These are phyloP conservation scores for Cromileptes altivelis DNA, from an alignment of 2,113 vertebrate species.

Conservation along the genomic window DNA sequence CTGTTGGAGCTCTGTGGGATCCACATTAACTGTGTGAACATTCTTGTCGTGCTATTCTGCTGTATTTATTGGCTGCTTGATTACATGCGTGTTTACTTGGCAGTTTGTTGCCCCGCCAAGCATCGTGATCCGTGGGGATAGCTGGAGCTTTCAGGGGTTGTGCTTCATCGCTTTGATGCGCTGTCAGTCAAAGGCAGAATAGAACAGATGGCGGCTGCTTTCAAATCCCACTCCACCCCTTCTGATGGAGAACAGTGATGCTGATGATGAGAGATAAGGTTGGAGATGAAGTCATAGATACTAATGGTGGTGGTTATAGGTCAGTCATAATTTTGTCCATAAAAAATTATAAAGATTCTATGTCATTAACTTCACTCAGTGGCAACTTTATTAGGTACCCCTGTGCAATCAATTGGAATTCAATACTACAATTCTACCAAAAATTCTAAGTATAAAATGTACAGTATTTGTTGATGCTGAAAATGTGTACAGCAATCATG, in stretches of 20 bases:
- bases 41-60: constrained; percentile 70
- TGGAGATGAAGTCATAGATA: background rate
- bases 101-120: constrained; percentile 65
- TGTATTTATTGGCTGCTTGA: constrained; percentile 75
- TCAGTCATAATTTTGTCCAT: background rate
- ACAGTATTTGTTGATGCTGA: background rate
- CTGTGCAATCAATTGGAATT: too few species aligned
- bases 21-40: constrained; percentile 79
- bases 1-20: constrained; percentile 57
- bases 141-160: constrained; percentile 37
- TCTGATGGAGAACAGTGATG: constrained; percentile 6
- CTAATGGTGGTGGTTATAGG: background rate
- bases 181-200: constrained; percentile 52
- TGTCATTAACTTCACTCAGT: background rate
- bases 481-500: too few species aligned
- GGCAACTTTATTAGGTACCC: background rate
- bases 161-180: constrained; percentile 10
- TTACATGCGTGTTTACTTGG: constrained; percentile 71
- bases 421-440: background rate
- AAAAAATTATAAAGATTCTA: background rate
- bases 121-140: constrained; percentile 21
- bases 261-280: background rate
- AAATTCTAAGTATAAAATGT: background rate
- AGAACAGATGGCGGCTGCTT: constrained; percentile 20
- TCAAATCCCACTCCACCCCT: background rate